Evolutionary conservation across 2,888 invertebrate genomes (phyloP).

Genomic region (Caenorhabditis japonica): DNA sequence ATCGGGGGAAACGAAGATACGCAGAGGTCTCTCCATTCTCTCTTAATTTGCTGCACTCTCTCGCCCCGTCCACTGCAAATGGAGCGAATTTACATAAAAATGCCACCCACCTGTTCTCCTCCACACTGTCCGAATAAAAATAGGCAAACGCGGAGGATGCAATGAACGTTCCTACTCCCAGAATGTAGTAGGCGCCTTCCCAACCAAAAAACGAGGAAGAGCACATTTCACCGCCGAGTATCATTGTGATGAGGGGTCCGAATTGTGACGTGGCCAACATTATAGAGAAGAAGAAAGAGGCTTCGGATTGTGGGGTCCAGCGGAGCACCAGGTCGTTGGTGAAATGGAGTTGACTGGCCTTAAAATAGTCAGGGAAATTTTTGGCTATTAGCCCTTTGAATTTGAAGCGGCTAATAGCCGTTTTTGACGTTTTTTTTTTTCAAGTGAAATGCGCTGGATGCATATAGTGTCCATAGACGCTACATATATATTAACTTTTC

Average conservation of each 20-base stretch:
- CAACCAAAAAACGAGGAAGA: slow-evolving; percentile 56
- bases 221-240: slow-evolving; percentile 62
- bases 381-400: too few relatives aligned
- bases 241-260: slow-evolving; percentile 61
- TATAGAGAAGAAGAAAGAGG: slow-evolving; percentile 59
- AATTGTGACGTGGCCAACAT: slow-evolving; percentile 58
- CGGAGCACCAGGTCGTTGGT: slow-evolving; percentile 56
- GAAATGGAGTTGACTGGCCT: slow-evolving; percentile 58
- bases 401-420: too few relatives aligned
- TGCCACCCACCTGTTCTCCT: slow-evolving; percentile 44
- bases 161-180: slow-evolving; percentile 48
- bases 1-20: too few relatives aligned
- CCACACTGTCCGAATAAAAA: slow-evolving; percentile 55
- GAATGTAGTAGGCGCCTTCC: slow-evolving; percentile 54
- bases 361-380: too few relatives aligned
- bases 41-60: too few relatives aligned
- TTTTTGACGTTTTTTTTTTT: too few relatives aligned
- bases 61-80: too few relatives aligned
- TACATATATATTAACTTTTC: too few relatives aligned
- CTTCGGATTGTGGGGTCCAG: slow-evolving; percentile 55
- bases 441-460: too few relatives aligned
- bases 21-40: too few relatives aligned
- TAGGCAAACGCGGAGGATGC: slow-evolving; percentile 43
- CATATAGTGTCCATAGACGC: too few relatives aligned
- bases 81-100: too few relatives aligned